phyloP scores from a whole-genome alignment of 1,140 invertebrate species.

The Drosophila lini region DNA sequence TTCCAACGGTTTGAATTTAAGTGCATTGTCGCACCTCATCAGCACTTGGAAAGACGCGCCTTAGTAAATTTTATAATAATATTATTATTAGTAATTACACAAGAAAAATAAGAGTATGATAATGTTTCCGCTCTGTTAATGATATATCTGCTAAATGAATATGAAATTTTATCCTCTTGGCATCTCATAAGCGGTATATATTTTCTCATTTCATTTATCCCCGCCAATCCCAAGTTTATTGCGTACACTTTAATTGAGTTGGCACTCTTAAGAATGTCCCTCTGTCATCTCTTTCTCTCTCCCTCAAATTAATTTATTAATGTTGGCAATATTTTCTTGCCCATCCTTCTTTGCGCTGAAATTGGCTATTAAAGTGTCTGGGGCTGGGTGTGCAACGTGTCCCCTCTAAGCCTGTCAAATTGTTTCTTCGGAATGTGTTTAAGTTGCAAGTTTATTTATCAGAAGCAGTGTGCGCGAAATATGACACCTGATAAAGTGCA shows the following conservation, averaged over 20 bases:
- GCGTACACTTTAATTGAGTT: slow-evolving; percentile 72
- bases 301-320: slow-evolving; percentile 74
- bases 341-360: slow-evolving; percentile 31
- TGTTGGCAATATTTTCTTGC: slow-evolving; percentile 55
- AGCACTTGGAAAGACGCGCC: not conserved
- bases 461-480: slow-evolving; percentile 58
- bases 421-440: slow-evolving; percentile 30
- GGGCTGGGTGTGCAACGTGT: slow-evolving; percentile 10
- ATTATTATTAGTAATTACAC: not conserved
- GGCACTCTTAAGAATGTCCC: slow-evolving; percentile 6
- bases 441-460: slow-evolving; percentile 71
- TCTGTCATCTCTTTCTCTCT: slow-evolving; percentile 3
- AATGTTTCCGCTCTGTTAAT: not conserved
- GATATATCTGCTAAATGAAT: not conserved
- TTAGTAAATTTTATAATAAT: not conserved
- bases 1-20: not conserved
- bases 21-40: not conserved
- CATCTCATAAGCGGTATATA: not conserved
- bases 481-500: slow-evolving; percentile 76
- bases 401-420: slow-evolving; percentile 39
- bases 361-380: slow-evolving; percentile 74
- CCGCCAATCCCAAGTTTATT: slow-evolving; percentile 17
- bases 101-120: not conserved
- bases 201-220: not conserved
- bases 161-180: not conserved